Evolutionary conservation across 2,113 vertebrate genomes (phyloP), one percentile per base, ranked within the genome.

Genomic region (Pelecanus crispus): DNA sequence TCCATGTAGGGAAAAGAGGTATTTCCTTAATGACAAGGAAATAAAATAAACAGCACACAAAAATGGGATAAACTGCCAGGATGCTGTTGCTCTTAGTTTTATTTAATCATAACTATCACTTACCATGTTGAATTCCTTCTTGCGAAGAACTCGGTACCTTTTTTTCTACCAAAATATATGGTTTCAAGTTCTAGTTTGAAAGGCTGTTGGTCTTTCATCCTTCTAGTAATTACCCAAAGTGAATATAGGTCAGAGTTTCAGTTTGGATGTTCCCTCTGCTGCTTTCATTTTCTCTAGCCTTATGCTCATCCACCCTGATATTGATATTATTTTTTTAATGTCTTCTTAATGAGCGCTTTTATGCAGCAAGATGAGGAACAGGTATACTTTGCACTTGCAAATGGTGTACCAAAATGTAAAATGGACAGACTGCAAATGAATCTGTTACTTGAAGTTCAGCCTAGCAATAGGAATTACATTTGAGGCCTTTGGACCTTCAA

Each of bases 1-100:
- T 79, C 70, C 40, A n/a, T 65, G 52, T 74, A 87, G 50, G 84
- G 73, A 89, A 91, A 92, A 85, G 77, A 81, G 80, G 40, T 49
- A 91, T 89, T 96, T 97, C 92, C 84, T 91, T 94, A 90, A 90
- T 92, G 65, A 84, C 56, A 63, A 88, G 68, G 86, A 90, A 96
- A 10, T 75, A 92, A 87, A 50, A 88, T 92, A 92, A 95, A 85
- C 70, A 87, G 56, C 47, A 78, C 68, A 42, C 25, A 92, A 86
- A 81, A 92, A 29, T 53, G 28, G 13, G 22, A 40, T 44, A 92
- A 59, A 15, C 24, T 66, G 62, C 61, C 62, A 68, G 15, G 74
- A 58, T 63, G 11, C 45, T 88, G 53, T 62, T 65, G 66, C 28
- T 72, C 3, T 52, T 67, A 13, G 15, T 63, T 90, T 89, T 72